Evolutionary conservation across 2,888 invertebrate genomes (phyloP), one percentile per base, ranked within the genome.

Genomic region (Malthinus seriepunctatus): DNA sequence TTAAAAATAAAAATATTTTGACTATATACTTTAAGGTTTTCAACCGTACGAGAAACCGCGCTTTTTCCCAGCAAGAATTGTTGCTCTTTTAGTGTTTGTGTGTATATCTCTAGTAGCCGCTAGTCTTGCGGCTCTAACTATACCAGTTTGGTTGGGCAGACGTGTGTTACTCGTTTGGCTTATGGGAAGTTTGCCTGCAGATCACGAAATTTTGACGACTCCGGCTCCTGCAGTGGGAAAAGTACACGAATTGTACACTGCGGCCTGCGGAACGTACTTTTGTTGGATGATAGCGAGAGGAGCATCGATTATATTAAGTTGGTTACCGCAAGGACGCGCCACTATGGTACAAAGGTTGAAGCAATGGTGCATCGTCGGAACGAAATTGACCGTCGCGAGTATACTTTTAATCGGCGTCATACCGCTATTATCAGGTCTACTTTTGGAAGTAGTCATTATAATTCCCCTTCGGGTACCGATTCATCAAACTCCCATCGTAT

Each of bases 211-310:
- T 33, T 71, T 74, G 3, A 56, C 65, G 8, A 42, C 58, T n/a
- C 53, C 53, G 31, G 46, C 60, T 14, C 46, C 52, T 7, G 45
- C 58, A 8, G 52, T 58, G 31, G 53, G 61, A 51, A 81, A 69
- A 72, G 92, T 97, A 0, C 97, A 98, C 77, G 98, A 98, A 79
- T 80, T 98, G 3, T 98, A 99, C 76, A 97, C 97, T 0, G 93
- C 95, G 0, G 95, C 97, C 0, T 92, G 92, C 74, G 90, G 98
- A 4, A 89, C 95, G 65, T 99, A 98, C 80, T 85, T 95, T 10
- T 96, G 96, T 78, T 97, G 97, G 97, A 84, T 97, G 61, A 80
- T 87, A n/a, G 89, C 93, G 0, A 87, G 96, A 33, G 91, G 91
- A 10, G 83, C 90, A 12, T 88, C 91, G 7, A 82, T 97, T 38